Evolutionary conservation across 2,888 invertebrate species (phyloP), one percentile per base, ranked within the genome.

Genomic region (Argyra leucocephala): DNA sequence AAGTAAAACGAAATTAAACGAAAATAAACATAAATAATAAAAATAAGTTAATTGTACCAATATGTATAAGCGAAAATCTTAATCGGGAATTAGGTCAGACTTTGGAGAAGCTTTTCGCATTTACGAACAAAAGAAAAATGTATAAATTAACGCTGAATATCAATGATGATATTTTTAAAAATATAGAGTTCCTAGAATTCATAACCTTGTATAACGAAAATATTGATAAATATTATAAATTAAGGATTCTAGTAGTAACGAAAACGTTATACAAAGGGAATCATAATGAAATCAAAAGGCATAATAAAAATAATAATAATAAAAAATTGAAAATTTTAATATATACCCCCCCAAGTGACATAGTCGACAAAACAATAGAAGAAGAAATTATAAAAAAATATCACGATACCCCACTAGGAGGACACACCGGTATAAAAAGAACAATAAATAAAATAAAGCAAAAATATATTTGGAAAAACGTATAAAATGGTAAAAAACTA

Each of bases 381-480:
- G 15, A 10, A 3, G 24, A 24, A 60, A 18, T 60, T 15, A 60
- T 24, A 23, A 18, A 24, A 23, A 24, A 60, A 60, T 24, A 15
- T 12, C 60, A 61, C 22, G 12, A 23, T 6, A n/a, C 31, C 2
- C 61, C 6, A 6, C 6, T 6, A 31, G 57, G 24, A 23, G 63
- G 63, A 23, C 63, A 63, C 15, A 21, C 18, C 18, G 63, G 57
- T 21, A 57, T 57, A 0, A 57, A 48, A n/a, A 1, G 57, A 7
- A 37, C 22, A 5, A 24, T 63, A 31, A 61, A 36, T n/a, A 61
- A 57, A 57, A 63, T 63, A 22, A 23, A 22, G 2, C 23, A 63
- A 63, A 48, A 57, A 23, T 63, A 48, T 48, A 48, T 23, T 1
- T 63, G 48, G 21, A 48, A 63, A 48, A 63, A 23, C 12, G 18